phyloP scores from a whole-genome alignment of 2,113 vertebrate species.

The Tympanuchus pallidicinctus region DNA sequence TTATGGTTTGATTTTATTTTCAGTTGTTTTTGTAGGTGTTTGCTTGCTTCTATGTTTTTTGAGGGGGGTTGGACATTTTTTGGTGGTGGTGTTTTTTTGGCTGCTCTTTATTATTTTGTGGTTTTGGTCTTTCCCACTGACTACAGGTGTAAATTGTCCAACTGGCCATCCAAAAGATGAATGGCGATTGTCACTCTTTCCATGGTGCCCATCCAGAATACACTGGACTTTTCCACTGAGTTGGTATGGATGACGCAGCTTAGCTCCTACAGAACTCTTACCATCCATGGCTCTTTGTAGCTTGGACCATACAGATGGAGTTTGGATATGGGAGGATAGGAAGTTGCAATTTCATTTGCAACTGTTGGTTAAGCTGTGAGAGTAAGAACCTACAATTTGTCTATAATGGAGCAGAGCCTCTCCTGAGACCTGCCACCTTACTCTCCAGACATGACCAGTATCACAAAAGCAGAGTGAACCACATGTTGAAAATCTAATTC shows the following conservation, averaged over 20 bases:
- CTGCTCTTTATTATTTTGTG: not conserved
- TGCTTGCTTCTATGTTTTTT: not conserved
- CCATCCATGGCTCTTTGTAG: not conserved
- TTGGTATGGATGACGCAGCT: not conserved
- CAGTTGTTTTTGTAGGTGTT: not conserved
- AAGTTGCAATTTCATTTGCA: not conserved
- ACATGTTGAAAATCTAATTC: not conserved
- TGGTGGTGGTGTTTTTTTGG: not conserved
- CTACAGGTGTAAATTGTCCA: not conserved
- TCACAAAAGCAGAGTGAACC: not conserved
- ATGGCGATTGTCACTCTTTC: not conserved
- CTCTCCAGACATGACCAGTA: not conserved
- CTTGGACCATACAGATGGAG: not conserved
- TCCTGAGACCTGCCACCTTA: not conserved
- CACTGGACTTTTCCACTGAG: not conserved
- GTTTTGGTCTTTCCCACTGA: not conserved
- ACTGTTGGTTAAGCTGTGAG: not conserved
- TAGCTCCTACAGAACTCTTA: not conserved
- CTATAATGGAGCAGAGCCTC: not conserved
- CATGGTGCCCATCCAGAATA: not conserved
- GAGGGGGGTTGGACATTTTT: not conserved
- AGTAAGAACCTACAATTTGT: not conserved
- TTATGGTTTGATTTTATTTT: not conserved
- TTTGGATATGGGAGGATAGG: not conserved
- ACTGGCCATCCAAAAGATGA: not conserved